Conservation (phyloP, 2,113 vertebrate genomes). For the Dromiciops gliroides region DNA sequence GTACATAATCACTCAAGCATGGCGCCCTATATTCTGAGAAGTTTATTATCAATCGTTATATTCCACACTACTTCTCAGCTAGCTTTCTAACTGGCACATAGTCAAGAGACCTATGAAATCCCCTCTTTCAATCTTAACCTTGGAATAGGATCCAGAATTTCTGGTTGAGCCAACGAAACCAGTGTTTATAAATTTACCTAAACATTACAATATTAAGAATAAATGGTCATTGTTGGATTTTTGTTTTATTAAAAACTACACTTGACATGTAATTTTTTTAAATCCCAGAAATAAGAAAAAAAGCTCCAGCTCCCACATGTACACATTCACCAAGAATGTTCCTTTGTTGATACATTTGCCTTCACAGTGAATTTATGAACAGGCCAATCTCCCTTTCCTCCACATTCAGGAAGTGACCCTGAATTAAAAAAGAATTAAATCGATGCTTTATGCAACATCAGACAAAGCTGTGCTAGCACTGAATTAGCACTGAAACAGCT, state of each 20-base stretch:
- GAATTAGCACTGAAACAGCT: neutral
- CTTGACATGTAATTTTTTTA: neutral
- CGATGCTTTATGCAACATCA: neutral
- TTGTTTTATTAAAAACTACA: neutral
- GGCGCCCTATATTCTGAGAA: neutral
- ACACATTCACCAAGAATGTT: neutral
- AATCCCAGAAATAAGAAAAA: neutral
- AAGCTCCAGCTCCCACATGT: neutral
- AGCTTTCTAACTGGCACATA: neutral
- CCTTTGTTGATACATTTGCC: neutral
- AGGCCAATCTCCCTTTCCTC: neutral
- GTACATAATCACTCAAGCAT: slow-evolving; percentile 14
- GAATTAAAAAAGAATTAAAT: neutral
- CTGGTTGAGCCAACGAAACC: slow-evolving; percentile 10
- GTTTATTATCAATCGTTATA: slow-evolving; percentile 2
- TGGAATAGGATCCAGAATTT: neutral
- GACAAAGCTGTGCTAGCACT: slow-evolving; percentile 19
- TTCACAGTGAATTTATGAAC: neutral
- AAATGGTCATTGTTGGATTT: neutral
- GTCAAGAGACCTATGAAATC: neutral
- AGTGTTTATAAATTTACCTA: neutral
- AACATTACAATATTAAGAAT: neutral
- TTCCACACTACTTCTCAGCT: neutral
- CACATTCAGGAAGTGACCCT: neutral
- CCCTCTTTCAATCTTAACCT: neutral